phyloP scores from a whole-genome alignment of 2,888 invertebrate genomes.

The Chromoteleia sp. region DNA sequence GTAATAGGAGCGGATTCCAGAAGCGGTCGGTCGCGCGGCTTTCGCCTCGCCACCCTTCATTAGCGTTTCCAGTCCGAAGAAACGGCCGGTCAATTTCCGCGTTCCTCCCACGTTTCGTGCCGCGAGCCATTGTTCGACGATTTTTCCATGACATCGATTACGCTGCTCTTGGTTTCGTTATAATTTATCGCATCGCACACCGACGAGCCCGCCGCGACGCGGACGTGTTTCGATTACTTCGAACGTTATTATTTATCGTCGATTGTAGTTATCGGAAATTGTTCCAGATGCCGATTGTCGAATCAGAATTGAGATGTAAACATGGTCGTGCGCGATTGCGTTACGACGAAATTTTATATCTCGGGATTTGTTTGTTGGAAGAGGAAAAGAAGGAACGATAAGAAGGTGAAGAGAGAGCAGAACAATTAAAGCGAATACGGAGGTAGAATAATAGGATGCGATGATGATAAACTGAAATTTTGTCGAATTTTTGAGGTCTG shows the following conservation, averaged over 20 bases:
- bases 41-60: slow-evolving; percentile 46
- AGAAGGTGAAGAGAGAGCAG: neutral
- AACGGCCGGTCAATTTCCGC: slow-evolving; percentile 41
- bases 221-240: slow-evolving; percentile 20
- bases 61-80: slow-evolving; percentile 38
- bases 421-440: no score
- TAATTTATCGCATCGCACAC: slow-evolving; percentile 28
- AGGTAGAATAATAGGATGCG: no score
- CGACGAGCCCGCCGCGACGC: slow-evolving; percentile 21
- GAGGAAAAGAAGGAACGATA: no score
- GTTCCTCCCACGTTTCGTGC: slow-evolving; percentile 40
- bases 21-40: slow-evolving; percentile 41
- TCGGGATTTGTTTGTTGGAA: neutral
- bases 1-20: slow-evolving; percentile 32
- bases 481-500: neutral
- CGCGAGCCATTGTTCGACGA: slow-evolving; percentile 36
- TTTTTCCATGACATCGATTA: slow-evolving; percentile 32
- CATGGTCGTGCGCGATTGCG: slow-evolving; percentile 8
- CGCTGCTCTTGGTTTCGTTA: slow-evolving; percentile 17
- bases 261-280: slow-evolving; percentile 15
- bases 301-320: slow-evolving; percentile 22
- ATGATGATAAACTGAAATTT: no score
- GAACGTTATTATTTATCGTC: slow-evolving; percentile 30
- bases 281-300: neutral
- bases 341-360: slow-evolving; percentile 4